Percentiles rank a stretch among this genome's conserved stretches.
phyloP scores from a whole-genome alignment of 1,140 invertebrate species.

The Epicauta chinensis region DNA sequence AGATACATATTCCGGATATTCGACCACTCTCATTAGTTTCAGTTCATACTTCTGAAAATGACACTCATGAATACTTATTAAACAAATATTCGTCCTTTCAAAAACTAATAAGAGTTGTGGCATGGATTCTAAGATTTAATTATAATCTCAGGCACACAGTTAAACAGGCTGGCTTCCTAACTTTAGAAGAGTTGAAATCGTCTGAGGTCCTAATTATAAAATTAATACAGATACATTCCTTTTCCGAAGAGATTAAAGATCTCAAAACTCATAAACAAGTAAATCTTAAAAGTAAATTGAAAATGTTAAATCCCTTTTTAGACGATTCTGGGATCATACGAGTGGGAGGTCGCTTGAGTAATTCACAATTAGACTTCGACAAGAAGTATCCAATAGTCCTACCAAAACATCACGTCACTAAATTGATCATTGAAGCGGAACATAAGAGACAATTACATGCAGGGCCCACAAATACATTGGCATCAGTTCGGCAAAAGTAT shows the following conservation, averaged over 20 bases:
- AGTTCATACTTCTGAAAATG: background rate
- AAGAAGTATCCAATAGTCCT: conserved; percentile 36
- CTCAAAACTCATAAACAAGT: background rate
- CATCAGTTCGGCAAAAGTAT: conserved; percentile 16
- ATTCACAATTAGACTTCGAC: conserved; percentile 26
- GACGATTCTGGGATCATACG: conserved; percentile 39
- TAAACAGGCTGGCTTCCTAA: background rate
- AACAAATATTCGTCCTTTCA: no score
- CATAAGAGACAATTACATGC: conserved; percentile 30
- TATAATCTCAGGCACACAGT: background rate
- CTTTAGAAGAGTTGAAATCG: background rate
- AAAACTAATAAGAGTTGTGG: no score
- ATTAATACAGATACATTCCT: background rate
- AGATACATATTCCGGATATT: background rate
- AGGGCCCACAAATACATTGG: conserved; percentile 19
- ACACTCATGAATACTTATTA: no score
- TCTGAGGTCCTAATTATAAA: background rate
- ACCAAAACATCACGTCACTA: conserved; percentile 25
- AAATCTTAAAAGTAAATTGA: conserved; percentile 20
- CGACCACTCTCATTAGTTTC: background rate
- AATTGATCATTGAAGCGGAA: conserved; percentile 24
- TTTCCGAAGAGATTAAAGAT: conserved; percentile 1
- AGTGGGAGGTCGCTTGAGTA: conserved; percentile 41
- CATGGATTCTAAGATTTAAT: background rate
- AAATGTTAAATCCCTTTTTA: conserved; percentile 37